Base-by-base conservation (phyloP, 1,140 invertebrate species). In the Acromyrmex echinatior region DNA sequence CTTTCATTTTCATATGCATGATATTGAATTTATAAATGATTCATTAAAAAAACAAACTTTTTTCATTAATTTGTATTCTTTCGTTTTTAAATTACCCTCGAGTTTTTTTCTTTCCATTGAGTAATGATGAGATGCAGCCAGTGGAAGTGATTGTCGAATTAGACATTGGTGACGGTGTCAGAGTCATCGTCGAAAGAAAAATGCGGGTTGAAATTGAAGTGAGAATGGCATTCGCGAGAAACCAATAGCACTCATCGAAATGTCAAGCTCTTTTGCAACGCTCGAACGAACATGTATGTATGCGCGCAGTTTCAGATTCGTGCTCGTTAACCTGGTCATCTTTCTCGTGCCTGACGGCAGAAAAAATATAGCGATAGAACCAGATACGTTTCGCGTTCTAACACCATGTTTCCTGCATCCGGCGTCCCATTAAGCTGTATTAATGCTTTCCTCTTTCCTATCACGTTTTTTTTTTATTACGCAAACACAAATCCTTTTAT, bases 261-360 rank as follows among this genome's bases (percentile, higher is more conserved):
- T 84, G 71, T 84, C 87, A 78, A 73, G 89, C 77, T 88, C 85
- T 86, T 87, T 89, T 80, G 79, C 74, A 80, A 90, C 86, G 71
- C 60, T 87, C 71, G 70, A 88, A 10, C 70, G 68, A 60, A 88
- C 84, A 73, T 87, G 51, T 76, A 76, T 86, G 66, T 86, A 80
- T 60, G 85, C 70, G 85, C 25, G 62, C 58, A 87, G 70, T 87
- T 85, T 63, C 70, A 88, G 68, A 87, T 82, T 87, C 62, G 65
- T 68, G 86, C 92, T 92, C 88, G 90, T 92, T 92, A 92, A 90
- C 88, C 66, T 84, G 73, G 78, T 86, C 86, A 88, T 90, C 85
- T 87, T 87, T 91, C 88, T 92, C 71, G 85, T 73, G 76, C 70
- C 79, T 66, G 60, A 45, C 81, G 84, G 51, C 49, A 60, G 62